Evolutionary conservation across 2,113 vertebrate genomes (phyloP).

Genomic region (Ancistrus triradiatus): DNA sequence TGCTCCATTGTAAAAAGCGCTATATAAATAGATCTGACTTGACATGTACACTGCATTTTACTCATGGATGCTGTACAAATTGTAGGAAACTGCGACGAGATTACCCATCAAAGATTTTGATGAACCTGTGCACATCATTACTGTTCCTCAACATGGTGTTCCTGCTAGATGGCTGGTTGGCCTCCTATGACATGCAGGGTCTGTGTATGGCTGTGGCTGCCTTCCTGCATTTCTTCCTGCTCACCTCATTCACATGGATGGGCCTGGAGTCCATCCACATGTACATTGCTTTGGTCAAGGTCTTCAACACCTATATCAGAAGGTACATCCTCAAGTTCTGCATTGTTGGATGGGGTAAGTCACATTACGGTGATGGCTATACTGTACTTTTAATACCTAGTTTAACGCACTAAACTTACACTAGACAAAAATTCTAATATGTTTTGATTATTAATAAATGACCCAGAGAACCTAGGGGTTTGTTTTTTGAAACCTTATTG

Average conservation of each 20-base stretch:
- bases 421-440: too few relatives aligned
- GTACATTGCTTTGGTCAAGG: conserved; percentile 97
- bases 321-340: conserved; percentile 96
- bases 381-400: too few relatives aligned
- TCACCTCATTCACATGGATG: conserved; percentile 98
- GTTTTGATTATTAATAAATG: too few relatives aligned
- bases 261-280: conserved; percentile 94
- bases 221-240: conserved; percentile 89
- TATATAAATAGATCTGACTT: too few relatives aligned
- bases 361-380: too few relatives aligned
- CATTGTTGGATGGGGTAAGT: conserved; percentile 93
- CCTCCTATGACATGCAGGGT: conserved; percentile 69
- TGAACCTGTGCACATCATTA: conserved; percentile 92
- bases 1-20: too few relatives aligned
- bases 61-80: neutral
- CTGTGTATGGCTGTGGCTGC: conserved; percentile 79
- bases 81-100: conserved; percentile 90
- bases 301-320: conserved; percentile 96
- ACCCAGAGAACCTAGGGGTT: too few relatives aligned
- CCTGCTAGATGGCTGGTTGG: conserved; percentile 88
- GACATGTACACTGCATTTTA: too few relatives aligned
- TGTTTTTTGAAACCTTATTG: too few relatives aligned
- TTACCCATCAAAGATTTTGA: conserved; percentile 97
- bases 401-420: too few relatives aligned
- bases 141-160: conserved; percentile 88